Conservation (phyloP, 2,113 vertebrate species). For the Scopus umbretta region DNA sequence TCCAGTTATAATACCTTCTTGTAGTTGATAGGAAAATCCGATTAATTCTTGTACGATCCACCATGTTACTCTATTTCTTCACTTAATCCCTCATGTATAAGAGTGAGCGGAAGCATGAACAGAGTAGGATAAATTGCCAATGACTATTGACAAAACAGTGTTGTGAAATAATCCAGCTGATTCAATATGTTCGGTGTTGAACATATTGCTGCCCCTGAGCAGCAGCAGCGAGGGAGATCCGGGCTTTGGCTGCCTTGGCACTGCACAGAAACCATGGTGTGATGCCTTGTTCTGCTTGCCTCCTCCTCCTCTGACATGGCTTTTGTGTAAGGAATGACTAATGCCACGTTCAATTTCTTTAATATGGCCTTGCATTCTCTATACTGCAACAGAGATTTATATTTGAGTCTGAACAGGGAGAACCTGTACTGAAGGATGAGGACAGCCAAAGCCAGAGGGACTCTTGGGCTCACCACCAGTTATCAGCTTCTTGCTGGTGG, state of each 20-base stretch:
- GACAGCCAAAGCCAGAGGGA: background rate
- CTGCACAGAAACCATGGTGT: rapidly evolving
- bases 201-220: background rate
- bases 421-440: background rate
- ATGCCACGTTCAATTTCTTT: constrained; percentile 10
- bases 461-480: background rate
- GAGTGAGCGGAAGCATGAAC: background rate
- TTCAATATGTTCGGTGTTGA: background rate
- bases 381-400: background rate
- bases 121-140: background rate
- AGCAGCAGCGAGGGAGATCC: background rate
- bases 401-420: background rate
- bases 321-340: constrained; percentile 22
- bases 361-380: background rate
- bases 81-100: background rate
- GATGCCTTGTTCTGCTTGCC: background rate
- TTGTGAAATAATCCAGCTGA: background rate
- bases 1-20: background rate
- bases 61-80: background rate
- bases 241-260: background rate
- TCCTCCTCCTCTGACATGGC: background rate
- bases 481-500: background rate
- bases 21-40: background rate
- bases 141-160: background rate
- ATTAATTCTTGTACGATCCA: background rate